Conservation (phyloP, 2,797 vertebrate species). For the Dendrocincla tyrannina region DNA sequence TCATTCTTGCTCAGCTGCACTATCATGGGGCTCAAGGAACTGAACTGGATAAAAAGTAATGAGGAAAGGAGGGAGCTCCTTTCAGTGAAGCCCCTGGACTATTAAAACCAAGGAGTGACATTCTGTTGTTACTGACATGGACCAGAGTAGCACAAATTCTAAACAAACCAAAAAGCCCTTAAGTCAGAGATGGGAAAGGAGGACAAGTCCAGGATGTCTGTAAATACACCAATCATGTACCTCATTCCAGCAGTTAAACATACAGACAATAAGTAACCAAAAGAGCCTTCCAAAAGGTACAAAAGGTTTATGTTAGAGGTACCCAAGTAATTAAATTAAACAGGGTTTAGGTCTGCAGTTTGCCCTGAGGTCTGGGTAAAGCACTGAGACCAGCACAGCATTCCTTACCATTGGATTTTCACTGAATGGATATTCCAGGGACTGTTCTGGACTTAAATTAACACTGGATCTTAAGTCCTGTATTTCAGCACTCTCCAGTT, state of each 20-base stretch:
- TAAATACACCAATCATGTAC: accelerated
- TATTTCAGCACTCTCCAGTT: background rate
- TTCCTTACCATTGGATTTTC: conserved; percentile 46
- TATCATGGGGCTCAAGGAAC: background rate
- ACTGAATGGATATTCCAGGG: background rate
- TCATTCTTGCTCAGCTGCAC: background rate
- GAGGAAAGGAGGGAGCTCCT: background rate
- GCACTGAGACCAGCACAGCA: background rate
- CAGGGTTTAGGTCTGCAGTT: background rate
- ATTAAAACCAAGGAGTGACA: background rate
- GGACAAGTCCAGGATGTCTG: background rate
- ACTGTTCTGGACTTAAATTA: background rate
- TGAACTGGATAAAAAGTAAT: background rate
- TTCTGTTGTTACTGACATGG: background rate
- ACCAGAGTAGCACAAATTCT: background rate
- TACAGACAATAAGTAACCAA: background rate
- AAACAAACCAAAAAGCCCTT: background rate
- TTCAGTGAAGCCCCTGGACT: background rate
- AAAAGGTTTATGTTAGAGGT: background rate
- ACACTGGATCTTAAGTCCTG: background rate
- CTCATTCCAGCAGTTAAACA: background rate
- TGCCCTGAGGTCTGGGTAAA: background rate
- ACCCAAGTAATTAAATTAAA: background rate
- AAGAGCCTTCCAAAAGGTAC: background rate
- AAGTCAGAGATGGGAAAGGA: background rate